Conservation (phyloP, 2,113 vertebrate genomes). For the Camelus bactrianus region DNA sequence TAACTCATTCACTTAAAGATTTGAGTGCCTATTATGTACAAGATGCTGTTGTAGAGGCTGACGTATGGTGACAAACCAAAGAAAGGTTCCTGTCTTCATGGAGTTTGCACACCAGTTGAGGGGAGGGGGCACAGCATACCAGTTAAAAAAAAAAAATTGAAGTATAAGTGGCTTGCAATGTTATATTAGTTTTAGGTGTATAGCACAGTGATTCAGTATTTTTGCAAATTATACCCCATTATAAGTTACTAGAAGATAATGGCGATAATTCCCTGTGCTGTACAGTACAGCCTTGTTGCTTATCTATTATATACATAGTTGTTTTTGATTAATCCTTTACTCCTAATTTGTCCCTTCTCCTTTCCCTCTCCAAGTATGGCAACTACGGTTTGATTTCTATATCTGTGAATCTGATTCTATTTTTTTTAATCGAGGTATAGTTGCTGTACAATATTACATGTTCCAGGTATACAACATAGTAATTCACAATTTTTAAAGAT, state of each 20-base stretch:
- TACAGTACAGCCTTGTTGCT: neutral
- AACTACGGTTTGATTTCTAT: neutral
- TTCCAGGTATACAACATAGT: neutral
- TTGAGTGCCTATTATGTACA: neutral
- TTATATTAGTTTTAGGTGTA: neutral
- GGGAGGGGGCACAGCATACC: too few species aligned
- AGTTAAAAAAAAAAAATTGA: neutral
- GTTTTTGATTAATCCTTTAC: neutral
- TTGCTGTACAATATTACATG: neutral
- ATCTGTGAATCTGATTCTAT: neutral
- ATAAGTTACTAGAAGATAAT: neutral
- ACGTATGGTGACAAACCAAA: too few species aligned
- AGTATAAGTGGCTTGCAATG: neutral
- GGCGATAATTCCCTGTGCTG: neutral
- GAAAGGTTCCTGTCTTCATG: neutral
- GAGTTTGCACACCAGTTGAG: rapidly evolving
- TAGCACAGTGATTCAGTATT: neutral
- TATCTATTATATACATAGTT: neutral
- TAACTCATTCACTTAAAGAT: neutral
- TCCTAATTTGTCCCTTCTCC: neutral
- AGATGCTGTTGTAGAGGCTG: neutral
- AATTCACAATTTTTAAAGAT: neutral
- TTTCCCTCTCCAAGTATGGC: neutral
- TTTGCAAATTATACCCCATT: too few species aligned
- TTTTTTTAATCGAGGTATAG: neutral